Conservation (phyloP, 1,140 invertebrate genomes). For the Aplysia californica region DNA sequence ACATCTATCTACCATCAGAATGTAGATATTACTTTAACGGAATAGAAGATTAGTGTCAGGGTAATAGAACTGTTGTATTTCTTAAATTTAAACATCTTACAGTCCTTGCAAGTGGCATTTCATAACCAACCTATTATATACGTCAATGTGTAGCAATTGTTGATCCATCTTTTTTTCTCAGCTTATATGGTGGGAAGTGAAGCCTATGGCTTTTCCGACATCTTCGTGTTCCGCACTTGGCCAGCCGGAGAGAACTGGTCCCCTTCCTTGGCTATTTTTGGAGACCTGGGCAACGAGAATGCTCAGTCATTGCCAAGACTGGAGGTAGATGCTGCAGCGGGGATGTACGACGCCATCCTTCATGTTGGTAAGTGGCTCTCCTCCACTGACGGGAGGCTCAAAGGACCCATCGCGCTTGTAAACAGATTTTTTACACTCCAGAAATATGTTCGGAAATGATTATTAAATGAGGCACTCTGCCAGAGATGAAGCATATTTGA, state of each 20-base stretch:
- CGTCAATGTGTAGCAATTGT: not conserved
- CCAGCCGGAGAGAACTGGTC: constrained; percentile 74
- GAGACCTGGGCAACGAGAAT: constrained; percentile 92
- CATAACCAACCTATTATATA: not conserved
- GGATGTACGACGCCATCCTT: constrained; percentile 84
- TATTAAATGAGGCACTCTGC: not conserved
- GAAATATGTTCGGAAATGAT: not conserved
- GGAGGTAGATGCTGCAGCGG: constrained; percentile 51
- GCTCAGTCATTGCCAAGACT: constrained; percentile 77
- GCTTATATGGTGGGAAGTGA: constrained; percentile 34
- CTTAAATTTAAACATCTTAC: not conserved
- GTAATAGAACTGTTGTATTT: not conserved
- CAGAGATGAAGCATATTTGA: too few relatives aligned
- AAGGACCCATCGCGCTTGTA: too few relatives aligned
- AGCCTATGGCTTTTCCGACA: constrained; percentile 30
- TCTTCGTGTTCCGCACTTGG: constrained; percentile 41
- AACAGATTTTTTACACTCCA: not conserved
- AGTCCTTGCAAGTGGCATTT: not conserved
- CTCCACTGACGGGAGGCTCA: too few relatives aligned
- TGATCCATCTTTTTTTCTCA: constrained; percentile 2
- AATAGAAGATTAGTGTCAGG: not conserved
- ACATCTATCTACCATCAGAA: too few relatives aligned
- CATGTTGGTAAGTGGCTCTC: constrained; percentile 83
- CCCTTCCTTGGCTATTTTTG: constrained; percentile 85
- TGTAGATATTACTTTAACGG: not conserved